Evolutionary conservation across 1,140 invertebrate species (phyloP).

Genomic region (Tyrophagus putrescentiae): DNA sequence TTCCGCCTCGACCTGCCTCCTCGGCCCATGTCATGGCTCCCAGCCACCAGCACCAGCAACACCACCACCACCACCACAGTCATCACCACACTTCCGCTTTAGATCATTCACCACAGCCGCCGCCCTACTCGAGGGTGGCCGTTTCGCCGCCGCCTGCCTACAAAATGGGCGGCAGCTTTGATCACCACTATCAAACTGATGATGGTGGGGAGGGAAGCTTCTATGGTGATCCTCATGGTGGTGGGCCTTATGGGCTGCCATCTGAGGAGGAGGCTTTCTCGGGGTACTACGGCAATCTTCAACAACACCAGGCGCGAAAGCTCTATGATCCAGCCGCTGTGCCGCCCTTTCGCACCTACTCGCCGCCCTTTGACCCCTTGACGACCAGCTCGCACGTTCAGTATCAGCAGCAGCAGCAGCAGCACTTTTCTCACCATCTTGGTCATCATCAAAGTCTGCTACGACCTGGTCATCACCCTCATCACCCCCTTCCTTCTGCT

Average conservation of each 20-base stretch:
- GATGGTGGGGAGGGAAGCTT: too few relatives aligned
- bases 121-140: constrained; percentile 24
- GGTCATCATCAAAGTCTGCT: too few relatives aligned
- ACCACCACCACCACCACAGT: background rate
- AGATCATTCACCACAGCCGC: constrained; percentile 11
- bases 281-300: too few relatives aligned
- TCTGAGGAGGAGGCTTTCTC: too few relatives aligned
- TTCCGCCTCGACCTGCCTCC: constrained; percentile 21
- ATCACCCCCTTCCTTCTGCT: background rate
- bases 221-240: too few relatives aligned
- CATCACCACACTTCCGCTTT: too few relatives aligned
- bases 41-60: background rate
- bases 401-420: too few relatives aligned
- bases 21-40: constrained; percentile 9
- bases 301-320: too few relatives aligned
- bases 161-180: constrained; percentile 24
- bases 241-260: too few relatives aligned
- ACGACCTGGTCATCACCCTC: background rate
- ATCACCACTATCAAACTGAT: too few relatives aligned
- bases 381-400: too few relatives aligned
- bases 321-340: background rate
- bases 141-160: constrained; percentile 27
- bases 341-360: background rate
- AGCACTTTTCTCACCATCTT: too few relatives aligned
- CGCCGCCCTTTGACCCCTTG: background rate